Evolutionary conservation across 2,888 invertebrate genomes (phyloP).

Genomic region (Pheosia tremula): DNA sequence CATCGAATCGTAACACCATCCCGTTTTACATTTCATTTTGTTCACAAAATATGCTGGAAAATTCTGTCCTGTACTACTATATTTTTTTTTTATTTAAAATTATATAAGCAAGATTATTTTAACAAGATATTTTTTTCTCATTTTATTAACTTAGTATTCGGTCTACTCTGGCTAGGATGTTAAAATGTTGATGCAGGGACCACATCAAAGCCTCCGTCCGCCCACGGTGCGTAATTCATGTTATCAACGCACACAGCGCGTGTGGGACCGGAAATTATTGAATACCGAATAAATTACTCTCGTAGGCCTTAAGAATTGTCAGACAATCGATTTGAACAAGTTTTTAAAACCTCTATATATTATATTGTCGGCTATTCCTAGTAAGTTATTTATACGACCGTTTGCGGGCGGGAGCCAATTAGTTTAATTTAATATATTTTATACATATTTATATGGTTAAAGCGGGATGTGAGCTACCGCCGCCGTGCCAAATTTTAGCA

Average conservation of each 20-base stretch:
- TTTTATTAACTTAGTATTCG: not conserved
- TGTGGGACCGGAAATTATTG: constrained; percentile 72
- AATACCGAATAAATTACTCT: constrained; percentile 64
- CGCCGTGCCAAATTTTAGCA: no score
- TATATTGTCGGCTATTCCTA: not conserved
- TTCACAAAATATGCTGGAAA: no score
- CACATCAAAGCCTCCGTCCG: constrained; percentile 61
- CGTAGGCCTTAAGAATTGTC: constrained; percentile 13
- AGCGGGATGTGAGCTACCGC: no score
- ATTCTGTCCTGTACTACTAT: no score
- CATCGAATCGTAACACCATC: no score
- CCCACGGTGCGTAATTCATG: constrained; percentile 61
- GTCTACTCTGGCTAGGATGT: constrained; percentile 10
- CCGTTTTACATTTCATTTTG: no score
- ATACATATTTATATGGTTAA: no score
- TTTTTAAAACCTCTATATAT: constrained; percentile 6
- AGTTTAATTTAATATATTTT: no score
- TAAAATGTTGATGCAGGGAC: constrained; percentile 38
- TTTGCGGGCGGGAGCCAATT: no score
- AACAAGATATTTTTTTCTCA: no score
- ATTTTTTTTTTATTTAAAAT: no score
- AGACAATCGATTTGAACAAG: constrained; percentile 15
- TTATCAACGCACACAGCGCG: constrained; percentile 52
- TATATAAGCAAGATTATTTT: no score
- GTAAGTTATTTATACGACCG: not conserved